A percentile compares a stretch with the other conserved stretches of the same genome.
phyloP scores from a whole-genome alignment of 2,888 invertebrate species.

The Heliconius aoede region DNA sequence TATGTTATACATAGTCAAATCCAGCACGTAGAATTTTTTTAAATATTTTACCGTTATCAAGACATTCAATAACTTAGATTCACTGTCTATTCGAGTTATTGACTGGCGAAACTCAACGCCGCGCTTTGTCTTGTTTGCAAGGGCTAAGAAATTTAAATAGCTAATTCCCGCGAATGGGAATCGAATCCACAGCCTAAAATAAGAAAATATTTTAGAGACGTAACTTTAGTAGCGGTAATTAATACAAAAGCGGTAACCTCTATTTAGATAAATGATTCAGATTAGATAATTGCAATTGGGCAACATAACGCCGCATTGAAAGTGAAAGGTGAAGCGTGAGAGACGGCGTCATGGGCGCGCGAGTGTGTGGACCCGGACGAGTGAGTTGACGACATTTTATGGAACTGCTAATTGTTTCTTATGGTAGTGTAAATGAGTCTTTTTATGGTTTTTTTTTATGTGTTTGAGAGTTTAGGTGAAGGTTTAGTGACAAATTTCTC shows the following conservation, averaged over 20 bases:
- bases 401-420: neutral
- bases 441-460: neutral
- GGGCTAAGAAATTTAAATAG: too few species aligned
- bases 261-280: slow-evolving; percentile 65
- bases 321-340: slow-evolving; percentile 66
- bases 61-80: too few species aligned
- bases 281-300: slow-evolving; percentile 68
- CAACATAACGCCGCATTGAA: slow-evolving; percentile 59
- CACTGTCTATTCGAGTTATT: too few species aligned
- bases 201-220: slow-evolving; percentile 1
- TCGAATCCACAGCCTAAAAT: too few species aligned
- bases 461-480: neutral
- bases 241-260: slow-evolving; percentile 50
- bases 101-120: too few species aligned
- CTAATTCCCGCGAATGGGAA: too few species aligned
- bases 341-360: slow-evolving; percentile 48
- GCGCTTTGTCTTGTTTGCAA: too few species aligned
- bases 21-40: too few species aligned
- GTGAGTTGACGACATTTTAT: slow-evolving; percentile 21
- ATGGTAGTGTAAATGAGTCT: slow-evolving; percentile 7
- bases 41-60: too few species aligned
- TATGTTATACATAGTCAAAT: too few species aligned
- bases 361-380: neutral
- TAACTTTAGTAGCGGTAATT: slow-evolving; percentile 46
- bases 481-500: neutral